Conservation (phyloP, 2,888 invertebrate genomes). For the Acanthosepion pharaonis region DNA sequence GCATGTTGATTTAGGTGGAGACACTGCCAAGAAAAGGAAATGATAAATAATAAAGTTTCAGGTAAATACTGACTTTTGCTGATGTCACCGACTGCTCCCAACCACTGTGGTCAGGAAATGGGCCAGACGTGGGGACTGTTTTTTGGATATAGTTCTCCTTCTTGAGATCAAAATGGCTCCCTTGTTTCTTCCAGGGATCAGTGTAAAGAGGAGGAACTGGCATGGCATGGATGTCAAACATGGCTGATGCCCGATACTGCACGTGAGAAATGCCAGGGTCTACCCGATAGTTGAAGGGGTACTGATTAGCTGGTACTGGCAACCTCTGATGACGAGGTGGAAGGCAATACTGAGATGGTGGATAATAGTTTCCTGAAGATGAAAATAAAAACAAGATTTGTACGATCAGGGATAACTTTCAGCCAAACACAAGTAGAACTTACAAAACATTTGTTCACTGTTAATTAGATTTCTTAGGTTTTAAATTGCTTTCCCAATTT, state of each 20-base stretch:
- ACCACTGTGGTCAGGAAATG: constrained; percentile 41
- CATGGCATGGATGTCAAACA: constrained; percentile 43
- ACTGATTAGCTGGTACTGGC: constrained; percentile 37
- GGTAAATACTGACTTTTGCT: neutral
- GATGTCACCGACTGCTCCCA: neutral
- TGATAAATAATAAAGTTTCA: neutral
- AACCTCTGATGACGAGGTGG: constrained; percentile 36
- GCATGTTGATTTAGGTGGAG: too few species aligned
- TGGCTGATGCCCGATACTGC: constrained; percentile 39
- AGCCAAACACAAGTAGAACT: too few species aligned
- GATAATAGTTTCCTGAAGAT: neutral
- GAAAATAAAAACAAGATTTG: neutral
- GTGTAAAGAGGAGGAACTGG: neutral
- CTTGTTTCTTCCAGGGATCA: constrained; percentile 33
- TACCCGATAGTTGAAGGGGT: constrained; percentile 6
- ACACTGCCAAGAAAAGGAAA: too few species aligned
- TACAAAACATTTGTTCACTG: too few species aligned
- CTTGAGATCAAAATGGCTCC: neutral
- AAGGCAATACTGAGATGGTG: constrained; percentile 24
- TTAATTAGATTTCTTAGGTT: too few species aligned
- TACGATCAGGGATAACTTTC: too few species aligned
- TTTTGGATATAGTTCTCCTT: constrained; percentile 8
- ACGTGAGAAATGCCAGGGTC: constrained; percentile 25
- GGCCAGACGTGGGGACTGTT: constrained; percentile 37
- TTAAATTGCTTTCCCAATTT: too few species aligned